Evolutionary conservation across 2,888 invertebrate genomes (phyloP), one percentile per base, ranked within the genome.

Genomic region (Pyrrhia umbra): DNA sequence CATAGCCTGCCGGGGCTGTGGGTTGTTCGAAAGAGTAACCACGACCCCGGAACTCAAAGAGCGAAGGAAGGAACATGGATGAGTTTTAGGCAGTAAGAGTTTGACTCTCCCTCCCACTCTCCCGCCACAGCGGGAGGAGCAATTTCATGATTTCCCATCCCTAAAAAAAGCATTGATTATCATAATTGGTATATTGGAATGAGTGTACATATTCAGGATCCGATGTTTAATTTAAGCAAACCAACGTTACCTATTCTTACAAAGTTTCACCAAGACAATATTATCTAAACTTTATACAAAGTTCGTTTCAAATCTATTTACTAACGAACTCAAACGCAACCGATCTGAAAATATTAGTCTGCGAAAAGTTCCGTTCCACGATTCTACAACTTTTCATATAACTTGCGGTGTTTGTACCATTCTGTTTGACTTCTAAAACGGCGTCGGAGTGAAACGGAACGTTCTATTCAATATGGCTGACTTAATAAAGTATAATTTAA

Each of bases 271-370:
- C n/a, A 27, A 27, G 27, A 61, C 10, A 51, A 61, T 25, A 10
- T 43, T 49, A 51, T 15, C 9, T 20, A 20, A 10, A 50, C 37
- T 68, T 34, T 51, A 43, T 46, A 46, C 18, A n/a, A 40, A 49
- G 39, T 56, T 63, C 52, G 58, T 73, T 74, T 70, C 47, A 73
- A 68, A 75, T 77, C 52, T 81, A 81, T 83, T 83, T 80, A 82
- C 75, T 77, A 79, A 79, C 51, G 71, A 83, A 84, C 73, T 84
- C 79, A 79, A 82, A 82, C 74, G 68, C 46, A 76, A 77, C 76
- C 74, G 63, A 75, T 77, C 56, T 46, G 67, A 83, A 82, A 85
- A 84, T 88, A 85, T 86, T 85, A 77, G 82, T 83, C 81, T 82
- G 68, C 77, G 74, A 18, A 78, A 79, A 83, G 71, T 80, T 84